Evolutionary conservation across 1,140 invertebrate species (phyloP), one percentile per base, ranked within the genome.

Genomic region (Drosophila erecta): DNA sequence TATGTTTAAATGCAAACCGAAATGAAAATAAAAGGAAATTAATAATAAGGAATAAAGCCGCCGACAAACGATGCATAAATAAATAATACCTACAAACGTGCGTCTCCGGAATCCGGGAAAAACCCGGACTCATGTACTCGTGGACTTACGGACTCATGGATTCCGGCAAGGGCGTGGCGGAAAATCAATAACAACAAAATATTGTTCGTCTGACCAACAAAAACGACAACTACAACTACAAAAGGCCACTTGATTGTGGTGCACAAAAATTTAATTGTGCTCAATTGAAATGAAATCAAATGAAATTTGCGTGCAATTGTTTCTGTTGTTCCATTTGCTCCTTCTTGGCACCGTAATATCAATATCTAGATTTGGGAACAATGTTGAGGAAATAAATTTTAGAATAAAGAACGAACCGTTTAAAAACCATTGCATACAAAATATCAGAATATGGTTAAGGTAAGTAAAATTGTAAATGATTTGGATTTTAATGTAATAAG

Each of bases 191-290:
- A 44, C 73, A 70, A 70, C 55, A 70, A 55, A 55, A 30, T 37
- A 53, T 46, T 41, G 49, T 58, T 38, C 43, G 41, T 30, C 54
- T 49, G 43, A 53, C 72, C 72, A 41, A 35, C 41, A 54, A 55
- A 55, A 67, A 5, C 44, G 66, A 57, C 66, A 73, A 76, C 72
- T 47, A 53, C 80, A 72, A 66, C 61, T 40, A 70, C 65, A 27
- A 72, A 59, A 81, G 60, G 40, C 61, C 67, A 58, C 72, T 81
- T 76, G 72, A 62, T 62, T 80, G 58, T 69, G 77, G 58, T 66
- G 61, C 37, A 69, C 70, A 81, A 76, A 83, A 78, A 79, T 86
- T 86, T 83, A 86, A 86, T 79, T 81, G 69, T 72, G 61, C 65
- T 79, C 73, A 66, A 78, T 75, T 74, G 50, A 78, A 85, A 81